Base-by-base conservation (phyloP, 2,888 invertebrate species). In the Campopleginae sp. region DNA sequence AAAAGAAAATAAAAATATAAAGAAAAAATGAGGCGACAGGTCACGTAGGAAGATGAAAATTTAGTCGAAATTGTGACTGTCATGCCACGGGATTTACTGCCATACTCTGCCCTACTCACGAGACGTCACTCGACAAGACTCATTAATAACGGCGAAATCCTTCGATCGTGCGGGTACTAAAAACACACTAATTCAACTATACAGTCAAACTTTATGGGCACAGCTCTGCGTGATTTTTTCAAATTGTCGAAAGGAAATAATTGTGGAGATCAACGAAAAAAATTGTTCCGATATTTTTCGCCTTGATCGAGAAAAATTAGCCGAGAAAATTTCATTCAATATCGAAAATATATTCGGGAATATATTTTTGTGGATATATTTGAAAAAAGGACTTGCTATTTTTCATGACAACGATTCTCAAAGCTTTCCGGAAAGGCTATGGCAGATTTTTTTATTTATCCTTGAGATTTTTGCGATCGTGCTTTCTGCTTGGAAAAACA, bases 91-190 rank as follows among this genome's bases (percentile, higher is more conserved):
- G 27, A 68, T 27, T 58, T 27, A 58, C 58, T 58, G 58, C 58
- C 58, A 27, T 58, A 58, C 54, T 54, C 23, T 12, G n/a, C n/a
- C n/a, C n/a, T n/a, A n/a, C 54, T 54, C 0, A 27, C 58, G 27
- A 58, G 5, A 19, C 68, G 44, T 44, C 27, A 42, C 12, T 44
- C 23, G 44, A 42, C 65, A 23, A 66, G 23, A 46, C 44, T 68
- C 68, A 44, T 27, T 19, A 38, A 19, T 19, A 65, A 19, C 44
- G 44, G 46, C 23, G 46, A 48, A 51, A 71, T 48, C 51, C 70
- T 31, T 71, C 51, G 70, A 71, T 71, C 70, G 70, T 51, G 48
- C 48, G 48, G 48, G 46, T 48, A 71, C 70, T 17, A 71, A 71
- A 31, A 48, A 51, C 7, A 48, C 7, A n/a, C 10, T 17, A 71